phyloP scores from a whole-genome alignment of 1,140 invertebrate genomes.

The Araneus ventricosus region DNA sequence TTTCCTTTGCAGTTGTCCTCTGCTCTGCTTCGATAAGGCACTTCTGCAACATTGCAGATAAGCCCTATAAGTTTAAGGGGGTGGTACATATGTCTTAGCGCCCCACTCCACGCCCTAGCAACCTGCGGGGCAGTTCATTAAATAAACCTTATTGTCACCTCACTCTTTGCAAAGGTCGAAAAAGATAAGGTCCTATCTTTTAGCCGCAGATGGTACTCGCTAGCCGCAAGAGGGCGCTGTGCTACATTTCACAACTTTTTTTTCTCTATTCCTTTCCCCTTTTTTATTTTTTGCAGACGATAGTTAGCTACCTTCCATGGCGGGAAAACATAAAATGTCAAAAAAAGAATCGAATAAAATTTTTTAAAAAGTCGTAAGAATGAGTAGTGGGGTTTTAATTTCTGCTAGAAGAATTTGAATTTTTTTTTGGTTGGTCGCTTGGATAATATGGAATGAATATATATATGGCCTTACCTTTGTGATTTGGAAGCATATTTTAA shows the following conservation, averaged over 20 bases:
- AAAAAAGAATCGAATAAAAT: background rate
- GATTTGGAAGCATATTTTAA: constrained; percentile 9
- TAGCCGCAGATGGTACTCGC: constrained; percentile 66
- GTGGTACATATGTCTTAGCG: constrained; percentile 67
- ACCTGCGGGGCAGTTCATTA: constrained; percentile 69
- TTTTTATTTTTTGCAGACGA: background rate
- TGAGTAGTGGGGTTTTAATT: constrained; percentile 65
- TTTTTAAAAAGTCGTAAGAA: background rate
- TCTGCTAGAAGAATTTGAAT: background rate
- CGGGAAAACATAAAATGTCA: constrained; percentile 9
- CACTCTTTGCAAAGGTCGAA: constrained; percentile 58
- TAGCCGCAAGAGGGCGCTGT: constrained; percentile 68
- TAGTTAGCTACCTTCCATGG: background rate
- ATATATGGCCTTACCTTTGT: background rate
- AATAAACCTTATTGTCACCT: constrained; percentile 74
- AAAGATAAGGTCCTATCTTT: constrained; percentile 71
- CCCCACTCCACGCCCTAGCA: constrained; percentile 6
- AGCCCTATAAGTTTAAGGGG: constrained; percentile 72
- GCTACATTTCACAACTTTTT: constrained; percentile 60
- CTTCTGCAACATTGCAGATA: constrained; percentile 71
- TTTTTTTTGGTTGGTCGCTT: background rate
- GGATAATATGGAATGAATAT: background rate
- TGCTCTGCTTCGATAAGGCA: constrained; percentile 44
- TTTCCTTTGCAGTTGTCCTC: constrained; percentile 61
- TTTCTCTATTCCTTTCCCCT: background rate